phyloP scores from a whole-genome alignment of 2,797 vertebrate species.

The Xenops minutus region DNA sequence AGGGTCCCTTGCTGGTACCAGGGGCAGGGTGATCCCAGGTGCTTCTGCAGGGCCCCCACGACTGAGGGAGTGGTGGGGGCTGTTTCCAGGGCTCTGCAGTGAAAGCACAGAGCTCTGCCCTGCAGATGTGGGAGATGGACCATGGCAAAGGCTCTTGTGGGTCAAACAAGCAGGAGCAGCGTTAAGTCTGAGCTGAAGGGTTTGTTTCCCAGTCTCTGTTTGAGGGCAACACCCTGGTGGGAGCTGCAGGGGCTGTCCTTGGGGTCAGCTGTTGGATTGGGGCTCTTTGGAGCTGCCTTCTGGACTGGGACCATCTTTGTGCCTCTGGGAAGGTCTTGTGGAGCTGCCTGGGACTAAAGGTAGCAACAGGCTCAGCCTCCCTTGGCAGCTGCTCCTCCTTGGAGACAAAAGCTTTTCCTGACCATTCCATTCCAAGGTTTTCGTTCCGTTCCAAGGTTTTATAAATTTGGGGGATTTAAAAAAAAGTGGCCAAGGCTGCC shows the following conservation, averaged over 20 bases:
- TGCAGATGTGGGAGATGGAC: neutral
- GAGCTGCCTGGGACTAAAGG: neutral
- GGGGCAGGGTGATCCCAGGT: neutral
- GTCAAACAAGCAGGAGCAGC: neutral
- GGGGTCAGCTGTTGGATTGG: neutral
- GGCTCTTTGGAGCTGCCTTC: neutral
- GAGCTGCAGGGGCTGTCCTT: neutral
- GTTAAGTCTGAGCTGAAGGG: neutral
- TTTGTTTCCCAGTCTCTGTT: neutral
- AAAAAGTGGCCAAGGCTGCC: neutral
- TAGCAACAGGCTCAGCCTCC: neutral
- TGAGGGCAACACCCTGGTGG: neutral
- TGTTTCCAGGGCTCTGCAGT: neutral
- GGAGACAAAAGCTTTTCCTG: neutral
- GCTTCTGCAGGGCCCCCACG: neutral
- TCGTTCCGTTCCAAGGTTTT: too few species aligned
- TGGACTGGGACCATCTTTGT: neutral
- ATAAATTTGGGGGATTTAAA: too few species aligned
- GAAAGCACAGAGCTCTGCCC: neutral
- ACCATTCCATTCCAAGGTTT: neutral
- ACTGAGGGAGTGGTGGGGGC: neutral
- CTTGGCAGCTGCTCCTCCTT: neutral
- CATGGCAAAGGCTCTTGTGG: neutral
- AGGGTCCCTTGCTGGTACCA: neutral
- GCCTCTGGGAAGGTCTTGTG: neutral